Evolutionary conservation across 2,797 vertebrate species (phyloP).

Genomic region (Gobio occitaniae): DNA sequence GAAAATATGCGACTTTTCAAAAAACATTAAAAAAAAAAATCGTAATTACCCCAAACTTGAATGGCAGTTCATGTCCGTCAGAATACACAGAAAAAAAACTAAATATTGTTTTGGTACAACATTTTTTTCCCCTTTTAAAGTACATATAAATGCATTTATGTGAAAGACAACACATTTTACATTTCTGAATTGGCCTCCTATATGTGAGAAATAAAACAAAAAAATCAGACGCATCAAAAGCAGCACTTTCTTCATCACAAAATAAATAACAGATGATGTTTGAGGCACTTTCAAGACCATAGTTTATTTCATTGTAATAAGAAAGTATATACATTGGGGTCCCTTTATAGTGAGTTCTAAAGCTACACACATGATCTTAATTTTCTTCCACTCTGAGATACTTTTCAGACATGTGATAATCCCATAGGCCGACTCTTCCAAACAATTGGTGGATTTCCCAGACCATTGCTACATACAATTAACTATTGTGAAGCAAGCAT

Average conservation of each 20-base stretch:
- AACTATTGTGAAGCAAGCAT: constrained; percentile 48
- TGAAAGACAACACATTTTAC: background rate
- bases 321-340: constrained; percentile 86
- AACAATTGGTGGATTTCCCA: constrained; percentile 40
- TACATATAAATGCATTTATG: background rate
- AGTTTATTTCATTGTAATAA: constrained; percentile 90
- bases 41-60: background rate
- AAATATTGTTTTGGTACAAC: background rate
- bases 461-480: constrained; percentile 46
- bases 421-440: constrained; percentile 66
- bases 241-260: background rate
- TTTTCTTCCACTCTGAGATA: constrained; percentile 66
- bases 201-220: background rate
- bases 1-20: background rate
- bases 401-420: constrained; percentile 75
- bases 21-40: background rate
- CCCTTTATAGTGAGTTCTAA: constrained; percentile 82
- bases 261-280: constrained; percentile 67
- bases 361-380: constrained; percentile 77
- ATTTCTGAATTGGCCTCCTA: background rate
- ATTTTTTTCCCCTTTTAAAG: background rate
- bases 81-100: background rate
- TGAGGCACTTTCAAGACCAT: constrained; percentile 90
- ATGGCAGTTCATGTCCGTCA: background rate
- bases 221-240: background rate